Evolutionary conservation across 2,113 vertebrate species (phyloP).

Genomic region (Muntiacus reevesi): DNA sequence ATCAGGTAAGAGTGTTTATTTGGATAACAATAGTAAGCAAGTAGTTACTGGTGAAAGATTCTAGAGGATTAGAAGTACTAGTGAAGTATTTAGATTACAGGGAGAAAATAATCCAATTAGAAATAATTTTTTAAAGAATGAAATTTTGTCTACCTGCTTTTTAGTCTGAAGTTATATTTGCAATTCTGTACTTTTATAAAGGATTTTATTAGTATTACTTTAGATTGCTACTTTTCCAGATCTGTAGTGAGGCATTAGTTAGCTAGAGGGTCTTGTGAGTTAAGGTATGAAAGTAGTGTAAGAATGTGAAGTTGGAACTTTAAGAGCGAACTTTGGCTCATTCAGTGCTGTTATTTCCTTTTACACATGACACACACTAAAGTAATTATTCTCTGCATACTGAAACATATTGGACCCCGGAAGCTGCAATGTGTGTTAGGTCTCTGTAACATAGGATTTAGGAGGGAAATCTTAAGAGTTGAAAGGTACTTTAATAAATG

Average conservation of each 20-base stretch:
- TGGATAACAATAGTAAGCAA: not conserved
- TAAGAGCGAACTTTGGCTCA: not conserved
- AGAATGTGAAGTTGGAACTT: not conserved
- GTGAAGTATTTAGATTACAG: not conserved
- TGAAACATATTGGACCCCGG: not conserved
- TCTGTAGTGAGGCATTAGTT: not conserved
- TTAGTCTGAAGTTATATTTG: not conserved
- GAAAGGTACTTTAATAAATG: not conserved
- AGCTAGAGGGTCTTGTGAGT: not conserved
- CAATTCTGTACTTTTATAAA: not conserved
- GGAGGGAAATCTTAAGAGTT: not conserved
- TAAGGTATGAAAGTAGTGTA: not conserved
- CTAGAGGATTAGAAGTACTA: not conserved
- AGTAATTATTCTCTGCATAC: not conserved
- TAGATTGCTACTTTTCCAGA: not conserved
- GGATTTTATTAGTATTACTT: not conserved
- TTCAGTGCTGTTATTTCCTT: not conserved
- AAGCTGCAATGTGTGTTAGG: not conserved
- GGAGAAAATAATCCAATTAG: not conserved
- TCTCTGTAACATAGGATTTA: not conserved
- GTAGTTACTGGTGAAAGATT: not conserved
- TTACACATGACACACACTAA: not conserved
- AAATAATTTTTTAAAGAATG: not conserved
- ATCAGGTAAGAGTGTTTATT: constrained; percentile 88
- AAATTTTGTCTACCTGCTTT: not conserved